phyloP scores from a whole-genome alignment of 2,113 vertebrate species.

The Dromiciops gliroides region DNA sequence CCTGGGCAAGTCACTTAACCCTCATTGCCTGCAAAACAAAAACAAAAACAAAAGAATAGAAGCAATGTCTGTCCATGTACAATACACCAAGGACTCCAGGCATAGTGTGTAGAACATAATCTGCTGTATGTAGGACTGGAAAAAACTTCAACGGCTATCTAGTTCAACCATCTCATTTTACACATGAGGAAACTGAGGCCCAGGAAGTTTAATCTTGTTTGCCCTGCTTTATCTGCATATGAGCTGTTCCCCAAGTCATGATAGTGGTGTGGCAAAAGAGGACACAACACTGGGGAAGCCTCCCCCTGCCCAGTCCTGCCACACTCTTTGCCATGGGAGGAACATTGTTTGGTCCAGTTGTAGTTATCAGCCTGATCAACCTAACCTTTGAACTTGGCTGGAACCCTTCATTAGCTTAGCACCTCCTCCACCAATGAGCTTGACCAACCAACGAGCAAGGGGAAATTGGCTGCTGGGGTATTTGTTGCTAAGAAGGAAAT shows the following conservation, averaged over 20 bases:
- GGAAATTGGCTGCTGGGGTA: background rate
- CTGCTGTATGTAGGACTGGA: background rate
- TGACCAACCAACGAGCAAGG: background rate
- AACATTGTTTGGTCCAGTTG: background rate
- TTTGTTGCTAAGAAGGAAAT: background rate
- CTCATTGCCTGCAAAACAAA: too few species aligned
- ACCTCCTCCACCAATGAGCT: background rate
- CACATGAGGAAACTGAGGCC: background rate
- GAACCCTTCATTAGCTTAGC: background rate
- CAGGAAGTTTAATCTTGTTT: background rate
- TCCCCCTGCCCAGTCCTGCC: background rate
- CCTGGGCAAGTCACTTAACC: too few species aligned
- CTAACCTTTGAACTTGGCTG: background rate
- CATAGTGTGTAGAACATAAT: background rate
- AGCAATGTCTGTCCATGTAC: background rate
- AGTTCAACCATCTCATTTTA: background rate
- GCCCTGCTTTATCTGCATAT: background rate
- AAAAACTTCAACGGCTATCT: background rate
- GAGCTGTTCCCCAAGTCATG: background rate
- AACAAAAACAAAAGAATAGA: too few species aligned
- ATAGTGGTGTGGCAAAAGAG: too few species aligned
- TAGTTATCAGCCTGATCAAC: background rate
- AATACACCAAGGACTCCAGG: background rate
- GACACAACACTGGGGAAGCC: too few species aligned
- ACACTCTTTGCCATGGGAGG: background rate